Evolutionary conservation across 2,113 vertebrate species (phyloP).

Genomic region (Cacatua alba): DNA sequence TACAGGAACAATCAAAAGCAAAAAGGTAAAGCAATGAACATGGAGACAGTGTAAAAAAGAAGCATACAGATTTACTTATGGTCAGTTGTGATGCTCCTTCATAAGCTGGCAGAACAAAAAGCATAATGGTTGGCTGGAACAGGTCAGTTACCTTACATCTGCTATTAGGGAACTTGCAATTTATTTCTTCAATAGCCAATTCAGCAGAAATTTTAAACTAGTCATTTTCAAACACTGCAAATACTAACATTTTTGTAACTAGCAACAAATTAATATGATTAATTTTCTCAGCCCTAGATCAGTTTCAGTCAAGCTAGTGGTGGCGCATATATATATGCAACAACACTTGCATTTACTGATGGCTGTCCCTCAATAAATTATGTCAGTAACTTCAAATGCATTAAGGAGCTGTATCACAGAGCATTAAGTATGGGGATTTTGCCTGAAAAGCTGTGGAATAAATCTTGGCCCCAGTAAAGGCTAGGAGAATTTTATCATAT

Average conservation of each 20-base stretch:
- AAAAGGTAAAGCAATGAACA: constrained; percentile 87
- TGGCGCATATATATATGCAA: constrained; percentile 9
- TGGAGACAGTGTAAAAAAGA: constrained; percentile 85
- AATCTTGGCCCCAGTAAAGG: neutral
- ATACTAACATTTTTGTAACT: constrained; percentile 54
- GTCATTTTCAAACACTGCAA: constrained; percentile 52
- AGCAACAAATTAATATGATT: constrained; percentile 24
- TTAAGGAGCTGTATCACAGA: neutral
- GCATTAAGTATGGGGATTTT: neutral
- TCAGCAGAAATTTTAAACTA: constrained; percentile 26
- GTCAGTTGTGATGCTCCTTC: constrained; percentile 85
- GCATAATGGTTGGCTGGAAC: constrained; percentile 85
- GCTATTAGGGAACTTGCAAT: constrained; percentile 74
- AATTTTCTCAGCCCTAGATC: constrained; percentile 30
- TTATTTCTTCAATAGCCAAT: constrained; percentile 72
- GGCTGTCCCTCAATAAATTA: constrained; percentile 54
- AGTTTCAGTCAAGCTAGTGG: constrained; percentile 49
- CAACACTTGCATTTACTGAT: constrained; percentile 61
- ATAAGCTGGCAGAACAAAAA: constrained; percentile 83
- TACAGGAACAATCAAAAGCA: constrained; percentile 85
- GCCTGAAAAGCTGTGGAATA: neutral
- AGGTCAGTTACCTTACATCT: constrained; percentile 86
- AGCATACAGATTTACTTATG: constrained; percentile 85
- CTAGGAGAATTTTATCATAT: neutral
- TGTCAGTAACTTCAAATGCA: neutral